phyloP scores from a whole-genome alignment of 2,797 vertebrate species.

The Eurystomus glaucurus region DNA sequence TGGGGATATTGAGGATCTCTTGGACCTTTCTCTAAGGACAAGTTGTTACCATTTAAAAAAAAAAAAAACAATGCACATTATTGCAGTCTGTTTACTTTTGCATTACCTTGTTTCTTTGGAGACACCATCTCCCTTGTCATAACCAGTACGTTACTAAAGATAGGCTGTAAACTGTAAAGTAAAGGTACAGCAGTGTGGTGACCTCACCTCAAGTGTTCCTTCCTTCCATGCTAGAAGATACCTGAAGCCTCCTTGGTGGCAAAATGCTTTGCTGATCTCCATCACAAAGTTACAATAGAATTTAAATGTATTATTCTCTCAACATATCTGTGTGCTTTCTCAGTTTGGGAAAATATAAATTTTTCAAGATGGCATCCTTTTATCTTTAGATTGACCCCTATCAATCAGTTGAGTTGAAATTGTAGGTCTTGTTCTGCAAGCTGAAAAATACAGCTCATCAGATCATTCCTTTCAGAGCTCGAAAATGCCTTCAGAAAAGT shows the following conservation, averaged over 20 bases:
- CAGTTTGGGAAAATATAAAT: neutral
- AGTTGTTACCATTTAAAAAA: neutral
- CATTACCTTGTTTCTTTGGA: neutral
- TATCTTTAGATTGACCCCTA: neutral
- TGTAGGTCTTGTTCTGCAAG: neutral
- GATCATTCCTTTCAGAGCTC: neutral
- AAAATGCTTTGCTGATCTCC: neutral
- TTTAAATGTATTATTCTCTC: neutral
- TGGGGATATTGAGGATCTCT: neutral
- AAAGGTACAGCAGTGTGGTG: neutral
- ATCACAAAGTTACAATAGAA: neutral
- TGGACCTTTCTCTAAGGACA: neutral
- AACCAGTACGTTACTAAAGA: neutral
- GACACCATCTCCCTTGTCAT: neutral
- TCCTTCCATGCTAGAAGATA: neutral
- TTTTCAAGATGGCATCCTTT: neutral
- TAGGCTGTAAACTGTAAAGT: neutral
- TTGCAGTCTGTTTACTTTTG: neutral
- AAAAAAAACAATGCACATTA: neutral
- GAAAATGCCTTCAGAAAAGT: neutral
- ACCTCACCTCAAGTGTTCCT: neutral
- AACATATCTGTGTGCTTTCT: neutral
- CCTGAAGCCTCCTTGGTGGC: neutral
- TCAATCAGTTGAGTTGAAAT: neutral
- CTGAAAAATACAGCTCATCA: neutral